Conservation (phyloP, 2,113 vertebrate genomes). For the Callipepla californica region DNA sequence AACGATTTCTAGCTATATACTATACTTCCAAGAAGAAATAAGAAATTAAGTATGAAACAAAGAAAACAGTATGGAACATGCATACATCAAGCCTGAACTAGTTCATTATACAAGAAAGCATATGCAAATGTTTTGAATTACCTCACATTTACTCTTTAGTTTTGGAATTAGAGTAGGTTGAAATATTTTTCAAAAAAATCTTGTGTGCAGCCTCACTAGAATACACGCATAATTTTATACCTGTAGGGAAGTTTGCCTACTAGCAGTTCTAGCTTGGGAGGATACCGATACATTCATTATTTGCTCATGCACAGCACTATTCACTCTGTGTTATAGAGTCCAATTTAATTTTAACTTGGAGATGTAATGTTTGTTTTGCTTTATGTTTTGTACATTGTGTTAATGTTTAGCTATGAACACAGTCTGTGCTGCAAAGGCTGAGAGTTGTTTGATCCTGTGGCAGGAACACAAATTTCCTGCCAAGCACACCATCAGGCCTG, state of each 20-base stretch:
- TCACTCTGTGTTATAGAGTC: neutral
- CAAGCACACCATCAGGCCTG: neutral
- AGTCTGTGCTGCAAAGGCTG: neutral
- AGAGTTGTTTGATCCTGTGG: fast-evolving
- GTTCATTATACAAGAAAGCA: neutral
- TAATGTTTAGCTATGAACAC: neutral
- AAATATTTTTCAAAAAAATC: neutral
- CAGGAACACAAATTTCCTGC: too few species aligned
- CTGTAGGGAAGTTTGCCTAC: neutral
- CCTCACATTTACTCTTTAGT: neutral
- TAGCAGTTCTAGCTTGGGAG: neutral
- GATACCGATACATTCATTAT: neutral
- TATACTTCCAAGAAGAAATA: neutral
- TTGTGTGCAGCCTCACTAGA: neutral
- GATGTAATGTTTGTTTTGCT: neutral
- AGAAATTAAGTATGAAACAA: neutral
- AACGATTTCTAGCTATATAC: neutral
- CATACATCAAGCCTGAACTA: neutral
- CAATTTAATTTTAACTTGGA: neutral
- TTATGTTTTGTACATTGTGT: neutral
- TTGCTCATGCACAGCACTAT: neutral
- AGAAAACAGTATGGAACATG: neutral
- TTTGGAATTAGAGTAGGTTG: neutral
- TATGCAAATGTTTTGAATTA: neutral
- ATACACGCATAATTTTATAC: neutral